Base-by-base conservation (phyloP, 1,140 invertebrate genomes). In the Alviniconcha marisindica region DNA sequence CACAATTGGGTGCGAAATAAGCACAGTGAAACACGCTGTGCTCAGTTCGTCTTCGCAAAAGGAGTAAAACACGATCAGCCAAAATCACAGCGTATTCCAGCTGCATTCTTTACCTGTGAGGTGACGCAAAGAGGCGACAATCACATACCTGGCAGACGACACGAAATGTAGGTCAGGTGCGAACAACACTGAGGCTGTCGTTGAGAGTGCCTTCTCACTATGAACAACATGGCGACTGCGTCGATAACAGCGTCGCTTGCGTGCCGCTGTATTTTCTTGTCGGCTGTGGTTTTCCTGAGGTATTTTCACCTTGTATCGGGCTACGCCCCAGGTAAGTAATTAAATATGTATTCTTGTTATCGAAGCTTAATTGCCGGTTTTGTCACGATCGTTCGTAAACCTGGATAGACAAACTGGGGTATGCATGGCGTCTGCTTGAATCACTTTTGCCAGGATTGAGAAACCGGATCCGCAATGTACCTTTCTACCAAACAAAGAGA, bases 161-260 rank as follows among this genome's bases (percentile, higher is more conserved):
- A 38, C 7, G 4, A 21, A 71, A 71, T 40, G 69, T 71, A 71
- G 69, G 69, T 71, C 69, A 71, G 15, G 44, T 48, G 44, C 36
- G 28, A 69, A 7, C n/a, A 33, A 3, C 7, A 2, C 40, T 33
- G 69, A 38, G 69, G 69, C 69, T 71, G 69, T 40, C 31, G 36
- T 36, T 24, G 31, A 71, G 36, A 71, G 44, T 48, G 44, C 44
- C 18, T 48, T 48, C 69, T 12, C 24, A 71, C 69, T 36, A 66
- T 66, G 69, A 40, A 40, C 69, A 71, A 71, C 69, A 71, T 71
- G 69, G 69, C 69, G 14, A 36, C 66, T 40, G 36, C 36, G 38
- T 40, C 33, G 33, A 21, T 21, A 21, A 42, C 69, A 40, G 69
- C 69, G 69, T 71, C 69, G 33, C 24, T 40, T 71, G 24, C 36